Conservation (phyloP, 1,140 invertebrate genomes). For the Drosophila subobscura region DNA sequence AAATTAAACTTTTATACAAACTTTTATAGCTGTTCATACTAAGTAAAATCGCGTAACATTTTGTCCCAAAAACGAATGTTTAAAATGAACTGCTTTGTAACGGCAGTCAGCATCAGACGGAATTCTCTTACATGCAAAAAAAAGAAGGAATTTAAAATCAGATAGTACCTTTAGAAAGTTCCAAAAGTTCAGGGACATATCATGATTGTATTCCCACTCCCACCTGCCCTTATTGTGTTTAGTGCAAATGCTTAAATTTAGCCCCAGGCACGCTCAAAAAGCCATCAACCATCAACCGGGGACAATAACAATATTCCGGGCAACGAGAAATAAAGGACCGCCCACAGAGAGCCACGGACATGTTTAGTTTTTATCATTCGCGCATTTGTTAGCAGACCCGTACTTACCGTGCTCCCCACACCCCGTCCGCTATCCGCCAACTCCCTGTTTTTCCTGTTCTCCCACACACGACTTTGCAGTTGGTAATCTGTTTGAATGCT, state of each 20-base stretch:
- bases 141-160: too few relatives aligned
- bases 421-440: not conserved
- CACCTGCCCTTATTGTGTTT: not conserved
- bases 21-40: not conserved
- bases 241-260: constrained; percentile 49
- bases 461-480: constrained; percentile 30
- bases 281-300: constrained; percentile 21
- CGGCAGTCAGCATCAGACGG: too few relatives aligned
- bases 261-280: constrained; percentile 38
- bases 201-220: too few relatives aligned
- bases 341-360: constrained; percentile 19
- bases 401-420: constrained; percentile 19
- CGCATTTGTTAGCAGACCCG: constrained; percentile 47
- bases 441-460: too few relatives aligned
- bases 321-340: constrained; percentile 34
- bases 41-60: not conserved
- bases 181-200: not conserved
- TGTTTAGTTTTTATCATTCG: constrained; percentile 69
- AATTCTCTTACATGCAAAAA: too few relatives aligned
- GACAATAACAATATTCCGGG: constrained; percentile 20
- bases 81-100: constrained; percentile 5
- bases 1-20: not conserved
- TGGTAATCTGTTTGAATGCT: constrained; percentile 43
- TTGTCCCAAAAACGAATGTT: constrained; percentile 38
- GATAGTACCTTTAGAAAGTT: too few relatives aligned